Evolutionary conservation across 2,113 vertebrate species (phyloP).

Genomic region (Ochotona princeps): DNA sequence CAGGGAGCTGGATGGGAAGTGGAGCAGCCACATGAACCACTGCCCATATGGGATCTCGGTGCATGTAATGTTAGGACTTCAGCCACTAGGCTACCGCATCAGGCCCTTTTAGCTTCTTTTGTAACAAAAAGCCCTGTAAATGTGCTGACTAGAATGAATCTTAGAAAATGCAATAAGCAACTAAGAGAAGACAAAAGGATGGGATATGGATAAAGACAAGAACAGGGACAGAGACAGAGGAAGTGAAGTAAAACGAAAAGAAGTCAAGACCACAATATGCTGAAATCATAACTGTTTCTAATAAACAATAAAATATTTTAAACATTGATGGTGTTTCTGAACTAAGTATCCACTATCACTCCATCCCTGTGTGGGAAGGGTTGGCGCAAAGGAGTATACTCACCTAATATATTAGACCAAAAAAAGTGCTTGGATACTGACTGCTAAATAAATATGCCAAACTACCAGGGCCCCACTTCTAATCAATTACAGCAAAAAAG

Average conservation of each 20-base stretch:
- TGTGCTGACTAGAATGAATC: background rate
- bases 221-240: background rate
- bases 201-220: too few species aligned
- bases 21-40: too few species aligned
- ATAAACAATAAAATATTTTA: background rate
- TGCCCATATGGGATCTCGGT: too few species aligned
- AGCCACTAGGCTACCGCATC: too few species aligned
- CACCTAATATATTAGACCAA: background rate
- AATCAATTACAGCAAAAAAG: conserved; percentile 49
- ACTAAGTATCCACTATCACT: conserved; percentile 42
- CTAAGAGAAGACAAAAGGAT: background rate
- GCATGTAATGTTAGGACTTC: too few species aligned
- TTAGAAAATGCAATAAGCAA: background rate
- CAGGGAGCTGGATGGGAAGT: too few species aligned
- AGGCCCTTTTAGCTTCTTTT: background rate
- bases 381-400: background rate
- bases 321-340: background rate
- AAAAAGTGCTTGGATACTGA: background rate
- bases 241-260: background rate
- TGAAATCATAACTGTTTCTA: conserved; percentile 7
- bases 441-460: background rate
- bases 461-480: conserved; percentile 36
- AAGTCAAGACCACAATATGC: background rate
- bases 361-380: background rate
- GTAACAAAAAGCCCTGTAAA: background rate